These are phyloP conservation scores for Antigone vipio DNA, from an alignment of 2,113 vertebrate species.

Conservation along the genomic window DNA sequence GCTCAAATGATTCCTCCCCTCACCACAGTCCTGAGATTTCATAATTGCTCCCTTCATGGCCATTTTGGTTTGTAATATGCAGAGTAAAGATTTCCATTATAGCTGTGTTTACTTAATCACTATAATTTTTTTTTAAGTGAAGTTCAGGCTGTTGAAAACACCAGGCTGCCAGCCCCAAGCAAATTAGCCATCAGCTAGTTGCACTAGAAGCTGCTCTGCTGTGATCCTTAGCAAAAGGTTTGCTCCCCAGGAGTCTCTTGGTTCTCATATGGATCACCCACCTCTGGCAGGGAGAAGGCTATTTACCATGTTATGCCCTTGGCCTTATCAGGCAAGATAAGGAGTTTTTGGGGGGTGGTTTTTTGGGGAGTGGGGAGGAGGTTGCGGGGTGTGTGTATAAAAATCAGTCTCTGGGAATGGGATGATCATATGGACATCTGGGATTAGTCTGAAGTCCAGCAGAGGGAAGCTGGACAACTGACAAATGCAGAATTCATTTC, in stretches of 20 bases:
- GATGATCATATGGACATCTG: background rate
- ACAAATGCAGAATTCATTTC: conserved; percentile 12
- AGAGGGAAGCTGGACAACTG: background rate
- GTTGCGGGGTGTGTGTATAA: background rate
- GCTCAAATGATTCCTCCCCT: conserved; percentile 54
- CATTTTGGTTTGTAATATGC: conserved; percentile 68
- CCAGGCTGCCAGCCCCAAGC: conserved; percentile 18
- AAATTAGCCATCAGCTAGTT: conserved; percentile 40
- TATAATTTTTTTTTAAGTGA: conserved; percentile 66
- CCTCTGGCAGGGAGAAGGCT: background rate
- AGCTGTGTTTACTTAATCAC: conserved; percentile 67
- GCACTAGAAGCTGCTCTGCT: background rate
- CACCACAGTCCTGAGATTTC: conserved; percentile 64
- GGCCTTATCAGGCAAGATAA: background rate
- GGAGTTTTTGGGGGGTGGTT: background rate
- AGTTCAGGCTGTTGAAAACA: conserved; percentile 49
- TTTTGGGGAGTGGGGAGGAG: too few species aligned
- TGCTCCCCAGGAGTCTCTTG: background rate
- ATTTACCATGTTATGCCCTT: background rate
- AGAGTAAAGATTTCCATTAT: conserved; percentile 71
- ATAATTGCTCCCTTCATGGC: conserved; percentile 67
- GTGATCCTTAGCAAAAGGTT: background rate
- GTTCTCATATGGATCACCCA: background rate
- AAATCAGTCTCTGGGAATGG: background rate
- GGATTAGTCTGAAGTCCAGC: background rate